Conservation (phyloP, 2,113 vertebrate genomes). For the Tragulus kanchil region DNA sequence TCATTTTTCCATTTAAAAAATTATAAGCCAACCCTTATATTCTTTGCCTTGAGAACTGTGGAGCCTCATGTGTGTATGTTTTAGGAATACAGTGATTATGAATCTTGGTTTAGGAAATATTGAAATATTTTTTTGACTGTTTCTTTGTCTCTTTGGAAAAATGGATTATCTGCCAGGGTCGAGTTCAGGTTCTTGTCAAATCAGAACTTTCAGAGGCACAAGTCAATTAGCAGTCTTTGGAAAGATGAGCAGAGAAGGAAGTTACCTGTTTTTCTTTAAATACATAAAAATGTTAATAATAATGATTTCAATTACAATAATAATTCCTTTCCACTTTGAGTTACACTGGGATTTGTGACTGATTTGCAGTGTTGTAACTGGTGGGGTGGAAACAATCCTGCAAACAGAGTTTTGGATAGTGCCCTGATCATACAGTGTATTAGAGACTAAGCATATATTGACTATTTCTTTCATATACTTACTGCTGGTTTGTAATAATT, state of each 20-base stretch:
- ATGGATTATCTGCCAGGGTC: background rate
- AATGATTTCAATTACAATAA: background rate
- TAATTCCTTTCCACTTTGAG: background rate
- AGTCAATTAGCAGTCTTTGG: background rate
- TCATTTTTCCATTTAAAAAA: slow-evolving; percentile 75
- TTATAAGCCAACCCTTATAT: slow-evolving; percentile 74
- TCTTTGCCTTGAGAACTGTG: slow-evolving; percentile 62
- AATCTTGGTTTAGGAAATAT: background rate
- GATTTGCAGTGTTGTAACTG: background rate
- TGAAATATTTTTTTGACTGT: background rate
- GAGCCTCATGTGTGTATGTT: slow-evolving; percentile 63
- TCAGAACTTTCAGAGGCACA: background rate
- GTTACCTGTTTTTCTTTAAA: slow-evolving; percentile 11
- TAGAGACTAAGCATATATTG: background rate
- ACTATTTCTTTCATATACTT: background rate
- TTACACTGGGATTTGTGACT: background rate
- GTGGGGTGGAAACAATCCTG: background rate
- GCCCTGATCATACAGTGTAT: background rate
- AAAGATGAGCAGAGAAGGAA: background rate
- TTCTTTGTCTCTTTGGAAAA: background rate
- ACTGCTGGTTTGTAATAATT: background rate
- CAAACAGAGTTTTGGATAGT: background rate
- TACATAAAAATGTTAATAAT: background rate
- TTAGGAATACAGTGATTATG: slow-evolving; percentile 59
- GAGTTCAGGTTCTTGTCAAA: background rate